Percentiles rank a stretch among this genome's conserved stretches.
Evolutionary conservation across 92 coral and sea anemone genomes (phyloP).

Genomic region (Phymanthus crucifer): DNA sequence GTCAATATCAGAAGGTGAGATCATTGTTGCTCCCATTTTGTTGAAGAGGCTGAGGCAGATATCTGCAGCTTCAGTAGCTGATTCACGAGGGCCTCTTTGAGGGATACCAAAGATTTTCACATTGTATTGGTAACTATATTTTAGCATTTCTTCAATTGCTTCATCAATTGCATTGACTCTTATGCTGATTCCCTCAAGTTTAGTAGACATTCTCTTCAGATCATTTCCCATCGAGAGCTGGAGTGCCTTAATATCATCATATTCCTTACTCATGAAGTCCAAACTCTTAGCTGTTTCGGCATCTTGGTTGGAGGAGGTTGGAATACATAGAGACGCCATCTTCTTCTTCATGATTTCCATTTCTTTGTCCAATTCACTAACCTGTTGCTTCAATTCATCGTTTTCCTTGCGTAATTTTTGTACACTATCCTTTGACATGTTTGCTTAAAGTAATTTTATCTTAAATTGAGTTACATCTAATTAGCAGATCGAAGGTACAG

Average conservation of each 20-base stretch:
- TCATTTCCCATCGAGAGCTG: not conserved
- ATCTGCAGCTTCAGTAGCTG: constrained; percentile 20
- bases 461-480: too few species aligned
- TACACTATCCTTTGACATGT: too few species aligned
- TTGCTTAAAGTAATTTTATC: too few species aligned
- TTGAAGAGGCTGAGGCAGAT: constrained; percentile 25
- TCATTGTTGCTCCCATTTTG: constrained; percentile 25
- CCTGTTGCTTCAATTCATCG: constrained; percentile 27
- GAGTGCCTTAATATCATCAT: constrained; percentile 4
- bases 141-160: constrained; percentile 19
- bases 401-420: constrained; percentile 32
- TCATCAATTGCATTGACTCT: not conserved
- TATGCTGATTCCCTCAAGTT: not conserved
- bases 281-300: constrained; percentile 9
- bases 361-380: constrained; percentile 19
- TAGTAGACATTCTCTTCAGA: not conserved
- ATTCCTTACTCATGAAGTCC: constrained; percentile 9
- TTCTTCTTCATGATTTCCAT: constrained; percentile 19
- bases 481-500: too few species aligned
- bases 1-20: constrained; percentile 18
- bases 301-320: constrained; percentile 16
- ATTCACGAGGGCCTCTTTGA: not conserved
- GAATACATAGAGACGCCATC: too few species aligned
- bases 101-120: constrained; percentile 35
- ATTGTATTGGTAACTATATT: constrained; percentile 24